These are phyloP conservation scores for Tetramorium simillimum DNA, from an alignment of 1,140 invertebrate genomes.

Conservation along the genomic window DNA sequence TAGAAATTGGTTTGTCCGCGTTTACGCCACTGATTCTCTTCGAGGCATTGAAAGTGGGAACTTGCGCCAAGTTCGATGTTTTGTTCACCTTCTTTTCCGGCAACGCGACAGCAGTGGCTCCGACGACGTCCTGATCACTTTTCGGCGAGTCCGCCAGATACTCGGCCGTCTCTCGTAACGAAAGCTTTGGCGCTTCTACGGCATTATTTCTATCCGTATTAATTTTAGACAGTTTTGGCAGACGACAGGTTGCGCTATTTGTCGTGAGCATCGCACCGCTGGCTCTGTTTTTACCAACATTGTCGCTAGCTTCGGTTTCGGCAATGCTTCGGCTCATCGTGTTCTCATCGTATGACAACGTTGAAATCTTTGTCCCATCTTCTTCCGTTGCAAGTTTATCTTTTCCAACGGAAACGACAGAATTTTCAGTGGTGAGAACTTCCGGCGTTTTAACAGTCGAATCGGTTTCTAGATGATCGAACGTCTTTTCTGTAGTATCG, in stretches of 20 bases:
- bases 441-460: not conserved
- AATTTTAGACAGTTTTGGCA: conserved; percentile 78
- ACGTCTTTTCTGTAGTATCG: not conserved
- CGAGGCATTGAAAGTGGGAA: not conserved
- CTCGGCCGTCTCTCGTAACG: conserved; percentile 60
- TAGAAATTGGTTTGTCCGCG: not conserved
- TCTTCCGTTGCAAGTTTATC: not conserved
- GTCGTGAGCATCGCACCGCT: conserved; percentile 12
- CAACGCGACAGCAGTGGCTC: not conserved
- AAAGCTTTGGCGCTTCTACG: conserved; percentile 72
- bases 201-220: conserved; percentile 76
- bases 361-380: not conserved
- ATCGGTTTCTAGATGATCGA: not conserved
- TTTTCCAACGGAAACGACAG: not conserved
- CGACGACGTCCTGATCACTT: conserved; percentile 48
- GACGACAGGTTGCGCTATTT: conserved; percentile 33
- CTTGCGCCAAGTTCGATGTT: conserved; percentile 59
- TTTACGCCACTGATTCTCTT: not conserved
- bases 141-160: conserved; percentile 63
- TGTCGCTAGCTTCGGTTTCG: conserved; percentile 25
- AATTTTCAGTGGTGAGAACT: not conserved
- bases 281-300: conserved; percentile 56
- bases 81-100: conserved; percentile 60
- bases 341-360: not conserved
- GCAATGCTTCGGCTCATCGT: conserved; percentile 20